phyloP scores from a whole-genome alignment of 2,113 vertebrate species.

The Ovibos moschatus region DNA sequence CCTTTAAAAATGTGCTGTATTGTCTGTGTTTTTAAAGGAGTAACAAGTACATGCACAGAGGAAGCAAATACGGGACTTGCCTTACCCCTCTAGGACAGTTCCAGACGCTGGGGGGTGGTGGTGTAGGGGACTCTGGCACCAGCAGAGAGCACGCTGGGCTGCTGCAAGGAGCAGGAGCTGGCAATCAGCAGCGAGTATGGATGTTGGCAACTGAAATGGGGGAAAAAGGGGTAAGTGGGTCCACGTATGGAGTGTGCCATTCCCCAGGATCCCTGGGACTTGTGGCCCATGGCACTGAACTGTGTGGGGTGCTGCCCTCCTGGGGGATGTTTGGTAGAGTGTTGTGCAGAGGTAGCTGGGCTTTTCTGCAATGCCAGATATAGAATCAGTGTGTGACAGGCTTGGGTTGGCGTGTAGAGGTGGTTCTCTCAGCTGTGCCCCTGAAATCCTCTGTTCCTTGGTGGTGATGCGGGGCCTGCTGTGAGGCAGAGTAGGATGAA shows the following conservation, averaged over 20 bases:
- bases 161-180: conserved; percentile 78
- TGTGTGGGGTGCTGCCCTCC: background rate
- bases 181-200: conserved; percentile 76
- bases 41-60: conserved; percentile 74
- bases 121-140: conserved; percentile 60
- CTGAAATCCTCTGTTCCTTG: background rate
- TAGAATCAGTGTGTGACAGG: background rate
- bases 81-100: conserved; percentile 78
- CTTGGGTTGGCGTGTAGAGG: background rate
- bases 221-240: conserved; percentile 72
- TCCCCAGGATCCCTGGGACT: conserved; percentile 3
- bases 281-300: background rate
- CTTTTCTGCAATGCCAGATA: background rate
- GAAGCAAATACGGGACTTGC: conserved; percentile 75
- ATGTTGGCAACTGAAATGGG: conserved; percentile 72
- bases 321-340: background rate
- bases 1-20: conserved; percentile 75
- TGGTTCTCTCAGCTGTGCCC: background rate
- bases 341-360: background rate
- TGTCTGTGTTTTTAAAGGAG: conserved; percentile 74
- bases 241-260: background rate
- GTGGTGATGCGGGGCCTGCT: background rate
- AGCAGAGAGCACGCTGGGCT: conserved; percentile 78
- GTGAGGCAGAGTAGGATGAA: background rate
- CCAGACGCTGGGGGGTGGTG: conserved; percentile 65